phyloP scores from a whole-genome alignment of 2,888 invertebrate species.

The Heliconius hortense region DNA sequence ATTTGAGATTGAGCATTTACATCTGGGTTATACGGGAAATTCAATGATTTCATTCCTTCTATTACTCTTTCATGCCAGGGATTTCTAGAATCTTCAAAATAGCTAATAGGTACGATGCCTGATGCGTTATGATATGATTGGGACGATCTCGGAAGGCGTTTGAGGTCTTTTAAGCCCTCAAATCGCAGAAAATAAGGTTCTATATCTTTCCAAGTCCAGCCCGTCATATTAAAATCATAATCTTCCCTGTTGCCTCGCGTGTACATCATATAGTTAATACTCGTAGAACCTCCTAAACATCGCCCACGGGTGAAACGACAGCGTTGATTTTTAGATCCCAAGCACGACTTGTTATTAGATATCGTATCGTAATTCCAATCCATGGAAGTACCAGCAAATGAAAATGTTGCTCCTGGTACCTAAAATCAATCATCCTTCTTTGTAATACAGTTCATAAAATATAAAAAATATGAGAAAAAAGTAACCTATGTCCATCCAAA shows the following conservation, averaged over 20 bases:
- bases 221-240: slow-evolving; percentile 53
- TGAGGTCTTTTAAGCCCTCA: slow-evolving; percentile 56
- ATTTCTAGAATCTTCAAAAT: slow-evolving; percentile 54
- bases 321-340: slow-evolving; percentile 48
- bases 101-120: slow-evolving; percentile 55
- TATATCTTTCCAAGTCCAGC: slow-evolving; percentile 62
- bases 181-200: slow-evolving; percentile 61
- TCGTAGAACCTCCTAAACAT: slow-evolving; percentile 66
- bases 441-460: too few relatives aligned
- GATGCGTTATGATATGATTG: slow-evolving; percentile 58
- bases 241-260: slow-evolving; percentile 59
- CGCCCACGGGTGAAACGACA: slow-evolving; percentile 62
- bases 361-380: slow-evolving; percentile 61
- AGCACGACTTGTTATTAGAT: slow-evolving; percentile 62
- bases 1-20: slow-evolving; percentile 60
- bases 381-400: slow-evolving; percentile 50
- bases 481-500: too few relatives aligned
- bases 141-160: slow-evolving; percentile 55
- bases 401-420: slow-evolving; percentile 53
- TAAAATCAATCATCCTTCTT: slow-evolving; percentile 40
- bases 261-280: slow-evolving; percentile 68
- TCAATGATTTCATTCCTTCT: slow-evolving; percentile 49
- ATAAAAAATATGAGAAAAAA: too few relatives aligned
- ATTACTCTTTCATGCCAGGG: slow-evolving; percentile 58
- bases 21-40: slow-evolving; percentile 58